phyloP scores from a whole-genome alignment of 1,140 invertebrate species.

The Atta colombica region DNA sequence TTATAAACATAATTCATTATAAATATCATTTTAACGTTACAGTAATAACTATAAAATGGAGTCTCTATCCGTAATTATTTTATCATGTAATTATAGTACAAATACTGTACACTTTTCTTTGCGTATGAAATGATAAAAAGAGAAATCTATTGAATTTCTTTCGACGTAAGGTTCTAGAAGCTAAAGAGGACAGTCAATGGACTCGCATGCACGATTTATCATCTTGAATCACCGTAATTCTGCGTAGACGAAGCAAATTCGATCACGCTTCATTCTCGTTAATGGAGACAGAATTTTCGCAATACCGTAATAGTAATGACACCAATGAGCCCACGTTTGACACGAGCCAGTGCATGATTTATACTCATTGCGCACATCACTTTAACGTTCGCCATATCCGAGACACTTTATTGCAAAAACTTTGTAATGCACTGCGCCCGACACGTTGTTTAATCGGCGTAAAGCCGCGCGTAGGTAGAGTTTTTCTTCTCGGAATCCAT shows the following conservation, averaged over 20 bases:
- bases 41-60: no score
- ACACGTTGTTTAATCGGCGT: conserved; percentile 37
- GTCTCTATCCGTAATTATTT: no score
- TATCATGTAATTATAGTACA: no score
- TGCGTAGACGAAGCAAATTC: conserved; percentile 22
- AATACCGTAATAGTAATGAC: neutral
- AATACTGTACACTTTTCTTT: neutral
- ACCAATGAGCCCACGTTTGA: conserved; percentile 25
- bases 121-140: neutral
- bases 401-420: conserved; percentile 44
- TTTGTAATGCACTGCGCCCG: neutral
- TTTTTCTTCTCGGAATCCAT: conserved; percentile 66
- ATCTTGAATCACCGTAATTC: conserved; percentile 37
- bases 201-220: conserved; percentile 26
- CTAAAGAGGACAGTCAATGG: conserved; percentile 1
- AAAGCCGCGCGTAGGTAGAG: conserved; percentile 25
- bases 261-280: conserved; percentile 16
- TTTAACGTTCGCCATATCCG: conserved; percentile 10
- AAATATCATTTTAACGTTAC: no score
- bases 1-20: no score
- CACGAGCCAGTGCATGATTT: conserved; percentile 19
- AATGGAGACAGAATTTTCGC: conserved; percentile 34
- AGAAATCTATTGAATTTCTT: neutral
- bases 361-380: conserved; percentile 16
- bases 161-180: neutral